Evolutionary conservation across 2,888 invertebrate genomes (phyloP).

Genomic region (Euzophera pinguis): DNA sequence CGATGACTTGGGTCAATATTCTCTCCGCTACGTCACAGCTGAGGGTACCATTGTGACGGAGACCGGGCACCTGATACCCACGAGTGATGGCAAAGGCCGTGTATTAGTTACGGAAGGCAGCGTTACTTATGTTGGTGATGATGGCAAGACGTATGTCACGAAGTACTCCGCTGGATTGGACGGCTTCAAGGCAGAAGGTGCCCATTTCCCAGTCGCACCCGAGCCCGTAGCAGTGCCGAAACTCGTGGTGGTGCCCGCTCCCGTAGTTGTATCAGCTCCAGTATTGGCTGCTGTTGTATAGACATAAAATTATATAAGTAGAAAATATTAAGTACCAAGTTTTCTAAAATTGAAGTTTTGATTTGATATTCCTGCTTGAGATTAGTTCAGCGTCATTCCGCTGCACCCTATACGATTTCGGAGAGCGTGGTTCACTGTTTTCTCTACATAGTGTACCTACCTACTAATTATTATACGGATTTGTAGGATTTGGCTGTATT

Average conservation of each 20-base stretch:
- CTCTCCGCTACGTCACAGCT: constrained; percentile 45
- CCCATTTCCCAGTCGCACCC: constrained; percentile 27
- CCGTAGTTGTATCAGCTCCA: no score
- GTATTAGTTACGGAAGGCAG: constrained; percentile 43
- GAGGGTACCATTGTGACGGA: constrained; percentile 44
- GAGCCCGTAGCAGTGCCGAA: constrained; percentile 13
- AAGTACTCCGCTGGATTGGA: constrained; percentile 36
- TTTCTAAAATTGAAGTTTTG: no score
- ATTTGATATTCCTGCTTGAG: no score
- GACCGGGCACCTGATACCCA: constrained; percentile 38
- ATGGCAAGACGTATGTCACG: constrained; percentile 35
- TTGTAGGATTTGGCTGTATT: no score
- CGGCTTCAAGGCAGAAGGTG: constrained; percentile 32
- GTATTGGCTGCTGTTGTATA: background rate
- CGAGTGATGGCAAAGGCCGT: constrained; percentile 30
- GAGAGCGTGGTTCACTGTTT: no score
- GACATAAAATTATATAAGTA: background rate
- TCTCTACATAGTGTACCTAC: no score
- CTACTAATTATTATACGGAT: no score
- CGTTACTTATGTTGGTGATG: constrained; percentile 35
- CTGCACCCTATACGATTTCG: no score
- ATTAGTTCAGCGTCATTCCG: no score
- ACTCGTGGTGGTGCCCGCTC: background rate
- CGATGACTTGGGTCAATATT: constrained; percentile 44
- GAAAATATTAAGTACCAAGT: no score